These are phyloP conservation scores for Apodemia zela DNA, from an alignment of 2,888 invertebrate species.

Conservation along the genomic window DNA sequence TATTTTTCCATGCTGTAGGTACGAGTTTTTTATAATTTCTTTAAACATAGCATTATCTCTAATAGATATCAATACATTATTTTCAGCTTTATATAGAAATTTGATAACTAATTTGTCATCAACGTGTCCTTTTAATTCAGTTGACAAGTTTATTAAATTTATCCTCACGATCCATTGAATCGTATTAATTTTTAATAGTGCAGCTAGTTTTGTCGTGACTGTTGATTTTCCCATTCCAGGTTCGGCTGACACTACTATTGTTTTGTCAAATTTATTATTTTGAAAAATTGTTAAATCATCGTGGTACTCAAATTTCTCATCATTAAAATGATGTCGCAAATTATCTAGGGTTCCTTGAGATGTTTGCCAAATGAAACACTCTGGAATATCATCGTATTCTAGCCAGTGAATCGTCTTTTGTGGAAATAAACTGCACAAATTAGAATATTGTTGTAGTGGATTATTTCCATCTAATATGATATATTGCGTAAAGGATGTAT, in stretches of 20 bases:
- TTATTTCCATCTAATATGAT: neutral
- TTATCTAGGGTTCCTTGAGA: neutral
- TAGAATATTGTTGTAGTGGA: neutral
- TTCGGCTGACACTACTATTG: neutral
- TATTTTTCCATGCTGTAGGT: neutral
- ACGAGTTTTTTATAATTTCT: neutral
- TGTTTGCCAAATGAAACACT: neutral
- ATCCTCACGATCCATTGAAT: neutral
- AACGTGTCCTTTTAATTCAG: neutral
- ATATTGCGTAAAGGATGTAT: neutral
- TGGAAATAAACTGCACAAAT: neutral
- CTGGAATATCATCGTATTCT: neutral
- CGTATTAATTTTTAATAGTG: neutral
- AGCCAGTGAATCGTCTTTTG: neutral
- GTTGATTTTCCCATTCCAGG: constrained; percentile 11
- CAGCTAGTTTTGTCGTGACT: neutral
- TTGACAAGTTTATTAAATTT: neutral
- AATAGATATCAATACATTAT: neutral
- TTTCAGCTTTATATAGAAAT: neutral
- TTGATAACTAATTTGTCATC: neutral
- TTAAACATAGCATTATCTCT: neutral
- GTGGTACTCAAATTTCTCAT: neutral
- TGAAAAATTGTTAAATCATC: neutral
- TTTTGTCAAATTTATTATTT: neutral
- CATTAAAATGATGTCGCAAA: neutral